phyloP scores from a whole-genome alignment of 2,113 vertebrate species.

The Sylvilagus bachmani region DNA sequence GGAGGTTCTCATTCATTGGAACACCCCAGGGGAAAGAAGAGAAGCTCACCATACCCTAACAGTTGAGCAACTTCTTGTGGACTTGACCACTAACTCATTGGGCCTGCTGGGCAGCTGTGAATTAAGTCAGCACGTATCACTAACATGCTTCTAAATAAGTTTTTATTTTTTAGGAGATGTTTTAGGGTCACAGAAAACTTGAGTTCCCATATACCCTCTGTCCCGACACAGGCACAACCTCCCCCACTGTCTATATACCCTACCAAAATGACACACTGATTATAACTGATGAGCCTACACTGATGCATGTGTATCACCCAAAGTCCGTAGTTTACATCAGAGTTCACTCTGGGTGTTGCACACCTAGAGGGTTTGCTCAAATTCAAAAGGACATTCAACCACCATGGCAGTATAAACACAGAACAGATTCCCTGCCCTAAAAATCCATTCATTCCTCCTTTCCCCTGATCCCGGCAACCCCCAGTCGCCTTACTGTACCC shows the following conservation, averaged over 20 bases:
- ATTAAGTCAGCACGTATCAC: not conserved
- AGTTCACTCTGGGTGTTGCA: not conserved
- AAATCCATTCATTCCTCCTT: not conserved
- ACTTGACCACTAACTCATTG: not conserved
- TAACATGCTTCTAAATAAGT: not conserved
- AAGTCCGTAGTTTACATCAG: not conserved
- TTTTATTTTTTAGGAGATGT: not conserved
- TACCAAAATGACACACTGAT: not conserved
- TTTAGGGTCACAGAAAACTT: not conserved
- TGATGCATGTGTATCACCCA: too few relatives aligned
- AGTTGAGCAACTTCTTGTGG: not conserved
- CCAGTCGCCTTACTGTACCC: not conserved
- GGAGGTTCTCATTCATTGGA: not conserved
- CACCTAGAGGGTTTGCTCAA: not conserved
- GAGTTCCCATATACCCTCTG: not conserved
- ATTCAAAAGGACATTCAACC: not conserved
- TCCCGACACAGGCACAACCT: too few relatives aligned
- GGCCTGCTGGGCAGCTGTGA: too few relatives aligned
- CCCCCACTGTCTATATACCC: not conserved
- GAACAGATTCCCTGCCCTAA: not conserved
- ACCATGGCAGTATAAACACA: too few relatives aligned
- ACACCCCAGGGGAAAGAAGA: not conserved
- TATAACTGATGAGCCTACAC: not conserved
- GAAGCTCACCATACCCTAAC: not conserved
- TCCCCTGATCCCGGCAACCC: not conserved